Conservation (phyloP, 2,113 vertebrate species). For the Phaethon lepturus region DNA sequence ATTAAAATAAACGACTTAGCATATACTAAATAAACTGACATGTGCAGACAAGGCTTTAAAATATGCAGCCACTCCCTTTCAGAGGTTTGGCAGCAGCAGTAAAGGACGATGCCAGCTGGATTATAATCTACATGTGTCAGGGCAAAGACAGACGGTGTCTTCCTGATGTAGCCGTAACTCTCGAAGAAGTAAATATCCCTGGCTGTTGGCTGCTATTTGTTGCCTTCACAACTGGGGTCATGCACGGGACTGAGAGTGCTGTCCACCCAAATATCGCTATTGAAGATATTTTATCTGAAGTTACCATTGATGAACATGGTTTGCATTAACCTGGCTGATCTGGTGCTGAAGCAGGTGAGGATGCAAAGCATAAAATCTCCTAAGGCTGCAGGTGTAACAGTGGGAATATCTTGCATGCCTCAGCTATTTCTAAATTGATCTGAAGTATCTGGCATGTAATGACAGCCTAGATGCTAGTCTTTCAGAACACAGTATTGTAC, state of each 20-base stretch:
- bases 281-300: not conserved
- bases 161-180: constrained; percentile 7
- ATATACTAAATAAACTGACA: constrained; percentile 47
- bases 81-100: constrained; percentile 18
- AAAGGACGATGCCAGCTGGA: constrained; percentile 24
- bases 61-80: constrained; percentile 18
- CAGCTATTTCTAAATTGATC: not conserved
- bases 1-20: constrained; percentile 47
- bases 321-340: not conserved
- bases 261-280: not conserved
- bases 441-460: not conserved
- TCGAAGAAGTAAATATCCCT: not conserved
- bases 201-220: not conserved
- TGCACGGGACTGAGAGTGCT: not conserved
- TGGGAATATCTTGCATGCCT: not conserved
- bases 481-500: not conserved
- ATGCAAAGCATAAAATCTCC: not conserved
- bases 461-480: not conserved
- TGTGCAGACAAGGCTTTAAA: constrained; percentile 39
- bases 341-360: not conserved
- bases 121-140: not conserved
- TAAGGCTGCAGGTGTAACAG: not conserved
- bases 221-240: not conserved
- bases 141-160: constrained; percentile 17
- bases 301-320: not conserved